These are phyloP conservation scores for Thera obeliscata DNA, from an alignment of 2,888 invertebrate genomes.

Conservation along the genomic window DNA sequence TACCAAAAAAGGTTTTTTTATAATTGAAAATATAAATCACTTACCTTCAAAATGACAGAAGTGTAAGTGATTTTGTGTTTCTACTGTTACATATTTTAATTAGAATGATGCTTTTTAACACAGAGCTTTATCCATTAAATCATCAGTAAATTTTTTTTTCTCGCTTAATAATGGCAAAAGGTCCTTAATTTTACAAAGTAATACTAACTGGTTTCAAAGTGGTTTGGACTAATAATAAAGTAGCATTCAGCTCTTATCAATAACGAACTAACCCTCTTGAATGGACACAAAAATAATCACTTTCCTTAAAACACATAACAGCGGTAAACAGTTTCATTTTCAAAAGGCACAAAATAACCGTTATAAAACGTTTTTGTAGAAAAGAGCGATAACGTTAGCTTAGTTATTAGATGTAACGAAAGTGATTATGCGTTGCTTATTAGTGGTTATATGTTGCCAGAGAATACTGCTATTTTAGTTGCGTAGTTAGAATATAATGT, in stretches of 20 bases:
- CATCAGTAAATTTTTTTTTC: conserved; percentile 5
- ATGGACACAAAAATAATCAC: conserved; percentile 63
- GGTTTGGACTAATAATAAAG: background rate
- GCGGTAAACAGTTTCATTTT: conserved; percentile 68
- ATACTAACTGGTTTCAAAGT: background rate
- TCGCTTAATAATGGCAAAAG: conserved; percentile 3
- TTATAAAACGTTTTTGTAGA: conserved; percentile 19
- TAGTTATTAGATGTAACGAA: conserved; percentile 52
- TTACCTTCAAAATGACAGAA: conserved; percentile 10
- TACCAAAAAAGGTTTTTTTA: background rate
- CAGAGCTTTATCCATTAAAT: conserved; percentile 26
- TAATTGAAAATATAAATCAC: conserved; percentile 19
- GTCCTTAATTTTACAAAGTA: background rate
- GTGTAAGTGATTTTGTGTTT: conserved; percentile 15
- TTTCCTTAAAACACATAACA: conserved; percentile 56
- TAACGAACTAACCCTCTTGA: conserved; percentile 17
- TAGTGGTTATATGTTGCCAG: conserved; percentile 35
- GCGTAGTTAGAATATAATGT: conserved; percentile 13
- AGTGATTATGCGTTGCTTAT: conserved; percentile 61
- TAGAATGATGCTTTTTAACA: conserved; percentile 19
- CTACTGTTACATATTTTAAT: background rate
- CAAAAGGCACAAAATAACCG: conserved; percentile 54
- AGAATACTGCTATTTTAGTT: conserved; percentile 13
- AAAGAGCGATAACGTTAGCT: conserved; percentile 30
- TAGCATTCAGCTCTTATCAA: background rate